Percentiles rank a stretch among this genome's conserved stretches.
Conservation (phyloP, 2,888 invertebrate genomes). For the Idaea dimidiata region DNA sequence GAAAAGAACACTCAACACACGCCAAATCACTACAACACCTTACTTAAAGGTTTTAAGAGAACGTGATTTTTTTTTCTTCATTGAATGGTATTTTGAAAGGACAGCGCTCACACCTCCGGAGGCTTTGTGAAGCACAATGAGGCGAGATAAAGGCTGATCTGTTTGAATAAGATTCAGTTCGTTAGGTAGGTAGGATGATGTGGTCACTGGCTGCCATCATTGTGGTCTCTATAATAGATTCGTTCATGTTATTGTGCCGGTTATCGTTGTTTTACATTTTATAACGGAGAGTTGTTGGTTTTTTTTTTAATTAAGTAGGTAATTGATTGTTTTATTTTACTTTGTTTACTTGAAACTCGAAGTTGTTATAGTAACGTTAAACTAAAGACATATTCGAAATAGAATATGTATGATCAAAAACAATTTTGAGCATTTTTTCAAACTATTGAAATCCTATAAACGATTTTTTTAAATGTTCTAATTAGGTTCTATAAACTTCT, state of each 20-base stretch:
- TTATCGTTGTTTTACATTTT: background rate
- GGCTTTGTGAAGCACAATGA: conserved; percentile 46
- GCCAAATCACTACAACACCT: conserved; percentile 38
- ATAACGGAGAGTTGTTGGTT: conserved; percentile 5
- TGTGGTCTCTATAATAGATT: conserved; percentile 15
- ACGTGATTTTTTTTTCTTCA: conserved; percentile 23
- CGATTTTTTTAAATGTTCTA: no score
- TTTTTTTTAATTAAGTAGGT: background rate
- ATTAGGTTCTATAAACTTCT: no score
- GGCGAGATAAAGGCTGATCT: conserved; percentile 39
- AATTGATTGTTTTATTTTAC: background rate
- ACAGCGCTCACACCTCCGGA: conserved; percentile 50
- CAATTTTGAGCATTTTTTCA: no score
- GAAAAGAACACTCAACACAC: conserved; percentile 16
- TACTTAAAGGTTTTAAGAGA: conserved; percentile 24
- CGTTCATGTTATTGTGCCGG: background rate
- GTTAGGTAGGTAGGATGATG: conserved; percentile 28
- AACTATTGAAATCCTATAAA: no score
- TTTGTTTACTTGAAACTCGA: background rate
- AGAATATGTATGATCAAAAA: no score
- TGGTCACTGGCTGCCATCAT: conserved; percentile 24
- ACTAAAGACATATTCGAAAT: no score
- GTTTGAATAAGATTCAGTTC: conserved; percentile 32
- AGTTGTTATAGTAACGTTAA: no score
- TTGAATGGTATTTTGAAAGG: conserved; percentile 14